A percentile compares a stretch with the other conserved stretches of the same genome.
phyloP scores from a whole-genome alignment of 2,113 vertebrate genomes.

The Urocynchramus pylzowi region DNA sequence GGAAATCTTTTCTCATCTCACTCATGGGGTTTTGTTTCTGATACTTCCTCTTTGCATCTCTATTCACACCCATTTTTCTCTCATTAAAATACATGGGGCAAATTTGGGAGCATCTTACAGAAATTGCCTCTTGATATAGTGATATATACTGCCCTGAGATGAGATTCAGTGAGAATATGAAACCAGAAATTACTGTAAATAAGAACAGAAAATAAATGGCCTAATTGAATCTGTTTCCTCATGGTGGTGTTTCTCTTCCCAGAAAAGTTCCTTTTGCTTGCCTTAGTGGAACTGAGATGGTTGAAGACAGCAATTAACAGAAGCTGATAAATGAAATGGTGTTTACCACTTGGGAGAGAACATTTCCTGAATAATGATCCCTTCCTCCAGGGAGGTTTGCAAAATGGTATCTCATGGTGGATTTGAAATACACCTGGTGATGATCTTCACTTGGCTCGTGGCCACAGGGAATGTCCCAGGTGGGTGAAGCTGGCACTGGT shows the following conservation, averaged over 20 bases:
- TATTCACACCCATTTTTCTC: background rate
- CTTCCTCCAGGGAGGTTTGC: background rate
- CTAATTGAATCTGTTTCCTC: background rate
- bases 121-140: background rate
- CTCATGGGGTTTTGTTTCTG: background rate
- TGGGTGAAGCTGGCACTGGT: background rate
- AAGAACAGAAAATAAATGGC: background rate
- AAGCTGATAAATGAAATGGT: background rate
- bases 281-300: fast-evolving
- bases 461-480: background rate
- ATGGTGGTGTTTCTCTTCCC: background rate
- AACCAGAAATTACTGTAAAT: background rate
- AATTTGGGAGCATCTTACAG: background rate
- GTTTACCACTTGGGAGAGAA: background rate
- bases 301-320: background rate
- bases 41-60: background rate
- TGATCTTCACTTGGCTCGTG: background rate
- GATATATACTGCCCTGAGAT: background rate
- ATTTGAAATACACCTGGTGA: fast-evolving
- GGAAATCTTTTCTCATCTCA: background rate
- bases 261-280: background rate
- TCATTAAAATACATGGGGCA: background rate
- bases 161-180: background rate
- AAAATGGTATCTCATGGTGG: background rate
- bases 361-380: background rate